Conservation (phyloP, 2,797 vertebrate species). For the Lacerta viridis region DNA sequence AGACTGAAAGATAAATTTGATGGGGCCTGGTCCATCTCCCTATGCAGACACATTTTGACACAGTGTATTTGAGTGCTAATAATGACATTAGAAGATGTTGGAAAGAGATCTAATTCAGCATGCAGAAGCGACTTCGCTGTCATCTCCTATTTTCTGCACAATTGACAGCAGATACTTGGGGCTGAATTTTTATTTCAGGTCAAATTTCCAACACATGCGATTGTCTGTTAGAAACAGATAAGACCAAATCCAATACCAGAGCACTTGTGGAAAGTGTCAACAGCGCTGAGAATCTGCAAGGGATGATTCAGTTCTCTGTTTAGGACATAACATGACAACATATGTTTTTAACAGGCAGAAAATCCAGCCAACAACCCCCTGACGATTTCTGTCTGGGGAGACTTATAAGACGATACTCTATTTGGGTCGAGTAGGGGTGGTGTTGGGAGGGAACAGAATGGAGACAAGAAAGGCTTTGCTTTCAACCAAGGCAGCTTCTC, state of each 20-base stretch:
- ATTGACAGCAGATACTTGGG: slow-evolving; percentile 86
- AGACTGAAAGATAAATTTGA: slow-evolving; percentile 76
- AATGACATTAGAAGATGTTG: slow-evolving; percentile 88
- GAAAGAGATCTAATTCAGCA: slow-evolving; percentile 86
- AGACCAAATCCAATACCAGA: slow-evolving; percentile 81
- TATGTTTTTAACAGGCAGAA: slow-evolving; percentile 74
- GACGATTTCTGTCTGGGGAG: slow-evolving; percentile 70
- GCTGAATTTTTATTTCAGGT: slow-evolving; percentile 85
- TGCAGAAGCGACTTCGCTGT: slow-evolving; percentile 85
- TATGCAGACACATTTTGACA: slow-evolving; percentile 83
- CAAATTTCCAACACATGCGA: slow-evolving; percentile 80
- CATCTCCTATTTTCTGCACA: slow-evolving; percentile 87
- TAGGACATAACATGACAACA: slow-evolving; percentile 76
- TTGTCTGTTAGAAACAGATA: slow-evolving; percentile 85
- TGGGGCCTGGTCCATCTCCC: slow-evolving; percentile 78
- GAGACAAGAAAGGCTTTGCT: slow-evolving; percentile 48
- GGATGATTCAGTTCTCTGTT: slow-evolving; percentile 77
- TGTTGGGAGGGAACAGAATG: neutral
- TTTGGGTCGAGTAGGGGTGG: neutral
- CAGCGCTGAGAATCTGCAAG: slow-evolving; percentile 77
- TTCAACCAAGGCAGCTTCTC: slow-evolving; percentile 27
- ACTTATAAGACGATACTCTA: slow-evolving; percentile 56
- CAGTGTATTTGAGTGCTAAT: slow-evolving; percentile 87
- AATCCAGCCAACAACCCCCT: slow-evolving; percentile 69
- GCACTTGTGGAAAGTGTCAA: slow-evolving; percentile 81